phyloP scores from a whole-genome alignment of 2,888 invertebrate species.

The Mesopsocus fuscifrons region DNA sequence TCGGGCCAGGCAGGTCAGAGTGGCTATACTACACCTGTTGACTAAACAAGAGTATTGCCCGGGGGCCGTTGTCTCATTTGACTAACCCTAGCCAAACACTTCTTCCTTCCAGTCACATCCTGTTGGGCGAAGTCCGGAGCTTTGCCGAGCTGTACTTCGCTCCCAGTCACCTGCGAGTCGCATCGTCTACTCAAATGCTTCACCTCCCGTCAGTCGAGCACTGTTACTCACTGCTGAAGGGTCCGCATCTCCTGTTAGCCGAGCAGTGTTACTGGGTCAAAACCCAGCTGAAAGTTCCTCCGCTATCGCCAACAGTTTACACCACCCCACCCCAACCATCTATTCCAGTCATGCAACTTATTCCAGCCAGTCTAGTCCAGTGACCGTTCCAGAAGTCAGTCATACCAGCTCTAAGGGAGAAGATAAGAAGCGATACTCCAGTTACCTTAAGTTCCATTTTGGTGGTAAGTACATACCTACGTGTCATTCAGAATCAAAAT shows the following conservation, averaged over 20 bases:
- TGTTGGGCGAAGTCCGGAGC: background rate
- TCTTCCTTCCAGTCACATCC: no score
- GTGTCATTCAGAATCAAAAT: no score
- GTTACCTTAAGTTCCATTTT: slow-evolving; percentile 63
- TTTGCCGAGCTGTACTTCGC: background rate
- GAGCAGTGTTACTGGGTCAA: no score
- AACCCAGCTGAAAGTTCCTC: background rate
- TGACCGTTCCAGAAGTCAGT: slow-evolving; percentile 19
- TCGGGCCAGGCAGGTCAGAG: no score
- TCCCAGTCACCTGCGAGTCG: background rate
- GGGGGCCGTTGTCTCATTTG: no score
- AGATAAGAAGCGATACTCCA: slow-evolving; percentile 56
- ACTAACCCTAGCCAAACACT: no score
- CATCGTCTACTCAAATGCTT: no score
- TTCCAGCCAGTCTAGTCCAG: slow-evolving; percentile 9
- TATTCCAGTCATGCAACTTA: slow-evolving; percentile 5
- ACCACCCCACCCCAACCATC: background rate
- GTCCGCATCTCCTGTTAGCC: no score
- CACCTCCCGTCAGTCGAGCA: no score
- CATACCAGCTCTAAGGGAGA: slow-evolving; percentile 9
- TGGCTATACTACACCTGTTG: no score
- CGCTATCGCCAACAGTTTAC: background rate
- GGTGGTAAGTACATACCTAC: slow-evolving; percentile 21
- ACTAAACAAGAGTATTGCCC: no score
- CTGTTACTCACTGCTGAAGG: no score